phyloP scores from a whole-genome alignment of 2,797 vertebrate species.

The Synanceia verrucosa region DNA sequence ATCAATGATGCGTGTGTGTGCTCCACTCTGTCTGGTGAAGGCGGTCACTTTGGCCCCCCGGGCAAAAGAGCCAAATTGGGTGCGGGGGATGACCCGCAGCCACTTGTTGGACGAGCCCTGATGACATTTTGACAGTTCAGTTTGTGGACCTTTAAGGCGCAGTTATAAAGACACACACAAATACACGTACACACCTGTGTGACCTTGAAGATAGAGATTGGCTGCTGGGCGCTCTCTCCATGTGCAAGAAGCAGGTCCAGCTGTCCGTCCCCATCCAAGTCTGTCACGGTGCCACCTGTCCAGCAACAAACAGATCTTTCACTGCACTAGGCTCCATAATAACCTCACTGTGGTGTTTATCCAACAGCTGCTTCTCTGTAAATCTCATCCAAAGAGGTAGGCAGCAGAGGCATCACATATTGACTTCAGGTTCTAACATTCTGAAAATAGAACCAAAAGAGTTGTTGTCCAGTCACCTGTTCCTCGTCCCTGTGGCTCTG shows the following conservation, averaged over 20 bases:
- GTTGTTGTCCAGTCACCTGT: slow-evolving; percentile 80
- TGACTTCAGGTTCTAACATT: neutral
- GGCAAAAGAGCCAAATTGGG: slow-evolving; percentile 89
- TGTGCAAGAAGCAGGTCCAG: slow-evolving; percentile 93
- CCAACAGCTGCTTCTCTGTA: slow-evolving; percentile 2
- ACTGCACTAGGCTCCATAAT: slow-evolving; percentile 1
- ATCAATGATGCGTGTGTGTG: slow-evolving; percentile 95
- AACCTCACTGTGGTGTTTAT: neutral
- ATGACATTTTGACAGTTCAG: neutral
- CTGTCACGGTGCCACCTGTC: slow-evolving; percentile 90
- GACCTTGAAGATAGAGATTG: slow-evolving; percentile 90
- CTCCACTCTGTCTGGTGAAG: slow-evolving; percentile 88
- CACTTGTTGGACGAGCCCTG: slow-evolving; percentile 92
- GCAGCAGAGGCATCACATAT: neutral
- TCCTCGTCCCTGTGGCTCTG: slow-evolving; percentile 89
- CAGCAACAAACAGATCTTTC: slow-evolving; percentile 24
- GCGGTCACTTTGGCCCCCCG: slow-evolving; percentile 92
- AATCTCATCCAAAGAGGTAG: slow-evolving; percentile 7
- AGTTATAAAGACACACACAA: neutral
- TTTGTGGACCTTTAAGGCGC: accelerated
- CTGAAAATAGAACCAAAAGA: too few species aligned
- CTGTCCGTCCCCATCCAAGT: slow-evolving; percentile 92
- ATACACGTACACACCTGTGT: slow-evolving; percentile 76
- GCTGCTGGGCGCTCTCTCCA: slow-evolving; percentile 90
- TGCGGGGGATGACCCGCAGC: slow-evolving; percentile 92